Percentiles rank a stretch among this genome's conserved stretches.
These are phyloP conservation scores for Subanguina moxae DNA, from an alignment of 1,140 invertebrate species.

Conservation along the genomic window DNA sequence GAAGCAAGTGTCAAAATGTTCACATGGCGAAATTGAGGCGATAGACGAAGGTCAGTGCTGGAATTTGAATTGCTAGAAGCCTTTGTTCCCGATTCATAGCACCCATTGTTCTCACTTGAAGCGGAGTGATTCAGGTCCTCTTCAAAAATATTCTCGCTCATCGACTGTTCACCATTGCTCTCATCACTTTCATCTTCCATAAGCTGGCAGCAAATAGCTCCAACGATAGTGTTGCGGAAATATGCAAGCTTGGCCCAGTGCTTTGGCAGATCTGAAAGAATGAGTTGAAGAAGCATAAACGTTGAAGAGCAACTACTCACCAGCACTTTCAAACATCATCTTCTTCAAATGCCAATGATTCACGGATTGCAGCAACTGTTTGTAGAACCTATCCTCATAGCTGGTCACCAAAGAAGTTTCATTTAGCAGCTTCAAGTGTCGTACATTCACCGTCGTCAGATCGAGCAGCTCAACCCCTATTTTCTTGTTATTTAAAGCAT, in stretches of 20 bases:
- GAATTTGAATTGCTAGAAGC: too few relatives aligned
- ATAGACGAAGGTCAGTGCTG: too few relatives aligned
- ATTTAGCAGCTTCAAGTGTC: neutral
- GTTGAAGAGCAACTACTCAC: neutral
- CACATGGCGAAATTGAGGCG: neutral
- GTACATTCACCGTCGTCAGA: neutral
- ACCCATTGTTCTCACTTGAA: too few relatives aligned
- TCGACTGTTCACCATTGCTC: constrained; percentile 41
- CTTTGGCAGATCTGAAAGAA: neutral
- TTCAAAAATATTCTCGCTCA: neutral
- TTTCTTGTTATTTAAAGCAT: neutral
- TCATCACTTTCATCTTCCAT: constrained; percentile 85
- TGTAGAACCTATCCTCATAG: constrained; percentile 2
- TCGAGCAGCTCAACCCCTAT: neutral
- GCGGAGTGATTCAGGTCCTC: too few relatives aligned
- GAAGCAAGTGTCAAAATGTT: constrained; percentile 4
- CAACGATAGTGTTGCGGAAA: constrained; percentile 98
- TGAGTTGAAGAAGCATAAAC: neutral
- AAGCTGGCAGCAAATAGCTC: constrained; percentile 94
- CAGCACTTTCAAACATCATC: neutral
- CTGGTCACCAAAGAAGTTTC: neutral
- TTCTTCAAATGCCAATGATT: constrained; percentile 3
- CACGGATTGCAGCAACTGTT: neutral
- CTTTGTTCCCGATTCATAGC: too few relatives aligned
- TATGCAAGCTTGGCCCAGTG: constrained; percentile 84